Conservation (phyloP, 2,113 vertebrate species). For the Cephalopholis sonnerati region DNA sequence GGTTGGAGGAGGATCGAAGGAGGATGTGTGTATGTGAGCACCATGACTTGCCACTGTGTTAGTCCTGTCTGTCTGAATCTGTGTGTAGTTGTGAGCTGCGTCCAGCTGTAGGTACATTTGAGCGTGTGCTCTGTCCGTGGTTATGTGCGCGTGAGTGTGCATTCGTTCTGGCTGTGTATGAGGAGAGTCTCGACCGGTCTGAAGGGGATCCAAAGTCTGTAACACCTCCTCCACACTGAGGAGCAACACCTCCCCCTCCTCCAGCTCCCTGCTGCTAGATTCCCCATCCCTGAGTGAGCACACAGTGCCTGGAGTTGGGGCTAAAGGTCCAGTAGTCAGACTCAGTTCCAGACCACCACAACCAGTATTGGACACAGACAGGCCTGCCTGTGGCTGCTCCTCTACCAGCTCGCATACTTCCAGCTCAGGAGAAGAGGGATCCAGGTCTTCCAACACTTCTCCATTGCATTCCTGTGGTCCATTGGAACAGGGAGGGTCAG, state of each 20-base stretch:
- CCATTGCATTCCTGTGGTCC: constrained; percentile 92
- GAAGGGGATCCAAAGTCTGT: constrained; percentile 85
- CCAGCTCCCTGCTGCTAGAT: constrained; percentile 84
- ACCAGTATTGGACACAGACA: constrained; percentile 78
- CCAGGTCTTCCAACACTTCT: constrained; percentile 88
- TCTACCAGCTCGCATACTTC: constrained; percentile 85
- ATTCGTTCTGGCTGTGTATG: constrained; percentile 68
- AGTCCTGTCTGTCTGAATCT: constrained; percentile 78
- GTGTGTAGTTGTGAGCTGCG: constrained; percentile 79
- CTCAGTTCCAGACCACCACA: constrained; percentile 84
- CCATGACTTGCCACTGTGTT: constrained; percentile 82
- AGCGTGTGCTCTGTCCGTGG: constrained; percentile 71
- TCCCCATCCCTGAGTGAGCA: constrained; percentile 93
- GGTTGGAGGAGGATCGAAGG: constrained; percentile 86
- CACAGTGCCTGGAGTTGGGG: constrained; percentile 82
- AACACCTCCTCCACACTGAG: constrained; percentile 95
- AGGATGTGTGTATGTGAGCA: constrained; percentile 81
- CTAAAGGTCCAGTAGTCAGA: constrained; percentile 86
- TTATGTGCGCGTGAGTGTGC: constrained; percentile 59
- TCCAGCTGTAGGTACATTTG: constrained; percentile 81
- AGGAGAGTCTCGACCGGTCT: constrained; percentile 67
- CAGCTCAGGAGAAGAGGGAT: constrained; percentile 90
- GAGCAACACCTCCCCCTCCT: constrained; percentile 90
- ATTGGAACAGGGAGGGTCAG: constrained; percentile 87
- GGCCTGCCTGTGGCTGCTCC: constrained; percentile 87